These are phyloP conservation scores for Allobates femoralis DNA, from an alignment of 2,797 vertebrate species.

Conservation along the genomic window DNA sequence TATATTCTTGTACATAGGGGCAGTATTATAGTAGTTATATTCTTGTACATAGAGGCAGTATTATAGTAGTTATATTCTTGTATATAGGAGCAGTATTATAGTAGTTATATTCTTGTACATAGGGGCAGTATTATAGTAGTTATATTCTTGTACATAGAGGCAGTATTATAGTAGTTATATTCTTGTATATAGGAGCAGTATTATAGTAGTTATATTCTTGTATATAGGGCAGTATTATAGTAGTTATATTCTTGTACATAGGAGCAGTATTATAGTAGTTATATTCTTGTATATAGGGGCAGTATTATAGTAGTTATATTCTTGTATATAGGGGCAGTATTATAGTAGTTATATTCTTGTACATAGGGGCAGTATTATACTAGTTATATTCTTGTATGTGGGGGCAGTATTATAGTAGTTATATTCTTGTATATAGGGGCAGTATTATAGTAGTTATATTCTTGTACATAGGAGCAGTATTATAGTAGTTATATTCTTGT, in stretches of 20 bases:
- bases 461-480: not conserved
- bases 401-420: constrained; percentile 9
- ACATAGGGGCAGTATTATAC: too few relatives aligned
- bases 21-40: constrained; percentile 14
- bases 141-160: not conserved
- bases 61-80: constrained; percentile 25
- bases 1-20: constrained; percentile 23
- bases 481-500: not conserved
- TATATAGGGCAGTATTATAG: constrained; percentile 8
- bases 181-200: not conserved
- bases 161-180: constrained; percentile 11
- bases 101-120: constrained; percentile 18
- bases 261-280: not conserved
- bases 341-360: constrained; percentile 3
- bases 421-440: not conserved
- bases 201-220: not conserved
- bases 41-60: constrained; percentile 6
- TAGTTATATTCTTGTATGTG: too few relatives aligned
- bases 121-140: constrained; percentile 3
- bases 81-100: constrained; percentile 3
- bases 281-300: not conserved
- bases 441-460: constrained; percentile 9
- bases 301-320: constrained; percentile 6
- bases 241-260: not conserved
- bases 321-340: not conserved